Evolutionary conservation across 2,797 vertebrate genomes (phyloP).

Genomic region (Danionella dracula): DNA sequence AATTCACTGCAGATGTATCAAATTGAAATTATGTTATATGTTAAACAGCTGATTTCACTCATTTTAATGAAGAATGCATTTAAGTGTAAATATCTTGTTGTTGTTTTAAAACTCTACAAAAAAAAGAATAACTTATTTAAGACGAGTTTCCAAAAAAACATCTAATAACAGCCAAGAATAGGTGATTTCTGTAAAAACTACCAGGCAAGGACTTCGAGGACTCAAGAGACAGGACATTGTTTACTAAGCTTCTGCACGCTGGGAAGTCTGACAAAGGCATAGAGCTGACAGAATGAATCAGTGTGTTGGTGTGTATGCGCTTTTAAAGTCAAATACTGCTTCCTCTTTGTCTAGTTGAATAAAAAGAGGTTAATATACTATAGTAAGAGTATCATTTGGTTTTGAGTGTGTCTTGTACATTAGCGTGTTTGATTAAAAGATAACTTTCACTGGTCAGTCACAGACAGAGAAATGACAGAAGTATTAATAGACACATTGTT

Average conservation of each 20-base stretch:
- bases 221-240: constrained; percentile 15
- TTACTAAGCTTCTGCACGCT: constrained; percentile 19
- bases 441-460: neutral
- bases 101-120: no score
- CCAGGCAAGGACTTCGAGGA: neutral
- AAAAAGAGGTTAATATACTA: neutral
- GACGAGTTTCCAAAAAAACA: no score
- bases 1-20: no score
- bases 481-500: constrained; percentile 29
- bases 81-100: no score
- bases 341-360: constrained; percentile 28
- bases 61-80: no score
- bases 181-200: no score
- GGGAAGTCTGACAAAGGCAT: constrained; percentile 26
- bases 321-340: constrained; percentile 25
- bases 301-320: constrained; percentile 7
- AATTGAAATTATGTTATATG: no score
- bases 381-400: neutral
- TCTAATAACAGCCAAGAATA: no score
- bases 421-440: no score
- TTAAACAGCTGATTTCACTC: no score
- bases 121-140: no score
- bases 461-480: neutral
- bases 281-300: constrained; percentile 20
- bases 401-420: neutral